Percentiles rank a stretch among this genome's conserved stretches.
These are phyloP conservation scores for Bursaphelenchus mucronatus DNA, from an alignment of 1,140 invertebrate genomes.

Conservation along the genomic window DNA sequence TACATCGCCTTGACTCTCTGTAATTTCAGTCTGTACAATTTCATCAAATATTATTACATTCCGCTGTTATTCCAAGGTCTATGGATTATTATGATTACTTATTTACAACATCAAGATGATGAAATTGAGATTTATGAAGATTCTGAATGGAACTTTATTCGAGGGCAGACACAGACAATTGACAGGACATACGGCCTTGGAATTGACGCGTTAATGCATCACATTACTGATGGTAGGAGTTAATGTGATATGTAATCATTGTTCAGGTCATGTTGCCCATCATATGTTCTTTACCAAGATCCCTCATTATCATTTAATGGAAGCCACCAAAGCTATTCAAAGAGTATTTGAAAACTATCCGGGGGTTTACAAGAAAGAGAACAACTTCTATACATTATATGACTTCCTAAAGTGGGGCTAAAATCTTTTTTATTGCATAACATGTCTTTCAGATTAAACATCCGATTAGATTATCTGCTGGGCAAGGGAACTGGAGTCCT, in stretches of 20 bases:
- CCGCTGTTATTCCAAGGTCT: conserved; percentile 61
- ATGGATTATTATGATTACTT: conserved; percentile 61
- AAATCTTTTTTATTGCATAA: conserved; percentile 9
- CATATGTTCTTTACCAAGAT: conserved; percentile 62
- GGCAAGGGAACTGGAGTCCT: conserved; percentile 47
- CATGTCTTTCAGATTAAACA: conserved; percentile 21
- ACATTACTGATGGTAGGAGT: conserved; percentile 59
- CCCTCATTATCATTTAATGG: conserved; percentile 62
- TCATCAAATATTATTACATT: conserved; percentile 61
- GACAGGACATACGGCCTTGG: conserved; percentile 62
- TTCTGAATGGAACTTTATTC: conserved; percentile 61
- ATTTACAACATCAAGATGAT: conserved; percentile 62
- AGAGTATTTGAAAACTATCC: conserved; percentile 38
- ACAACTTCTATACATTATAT: conserved; percentile 7
- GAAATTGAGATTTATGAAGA: conserved; percentile 63
- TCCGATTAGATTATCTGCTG: conserved; percentile 45
- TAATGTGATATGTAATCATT: not conserved
- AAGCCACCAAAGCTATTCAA: conserved; percentile 58
- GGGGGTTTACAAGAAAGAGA: conserved; percentile 38
- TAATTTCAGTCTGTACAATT: conserved; percentile 46
- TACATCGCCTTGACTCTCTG: conserved; percentile 45
- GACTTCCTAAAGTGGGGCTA: conserved; percentile 3
- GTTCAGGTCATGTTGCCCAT: conserved; percentile 60
- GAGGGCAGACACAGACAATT: conserved; percentile 63
- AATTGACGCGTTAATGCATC: conserved; percentile 62